Conservation (phyloP, 2,888 invertebrate genomes). For the Norana najaformis region DNA sequence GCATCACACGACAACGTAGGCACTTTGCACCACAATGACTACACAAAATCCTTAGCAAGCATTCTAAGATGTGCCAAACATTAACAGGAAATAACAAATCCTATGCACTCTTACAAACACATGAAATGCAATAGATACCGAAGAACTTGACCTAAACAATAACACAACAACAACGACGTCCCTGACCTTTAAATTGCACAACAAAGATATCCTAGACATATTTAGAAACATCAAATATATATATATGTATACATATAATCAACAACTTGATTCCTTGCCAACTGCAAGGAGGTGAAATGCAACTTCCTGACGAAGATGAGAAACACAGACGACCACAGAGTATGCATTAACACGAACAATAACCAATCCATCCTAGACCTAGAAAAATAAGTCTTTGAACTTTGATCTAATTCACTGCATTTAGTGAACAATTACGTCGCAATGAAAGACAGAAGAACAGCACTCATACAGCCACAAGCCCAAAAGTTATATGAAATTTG, state of each 20-base stretch:
- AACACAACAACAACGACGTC: neutral
- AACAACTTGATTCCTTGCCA: neutral
- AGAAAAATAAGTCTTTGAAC: neutral
- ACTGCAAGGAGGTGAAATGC: neutral
- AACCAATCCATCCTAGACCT: slow-evolving; percentile 13
- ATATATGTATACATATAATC: neutral
- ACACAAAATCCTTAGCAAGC: neutral
- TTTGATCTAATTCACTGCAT: neutral
- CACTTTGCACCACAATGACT: neutral
- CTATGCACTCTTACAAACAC: neutral
- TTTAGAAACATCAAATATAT: slow-evolving; percentile 13
- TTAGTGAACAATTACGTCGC: neutral
- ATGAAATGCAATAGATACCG: neutral
- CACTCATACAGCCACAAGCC: neutral
- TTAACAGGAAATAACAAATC: neutral
- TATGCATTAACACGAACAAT: neutral
- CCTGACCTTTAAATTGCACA: neutral
- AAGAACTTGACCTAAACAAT: neutral
- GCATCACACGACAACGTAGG: neutral
- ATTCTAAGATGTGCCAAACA: neutral
- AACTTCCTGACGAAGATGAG: neutral
- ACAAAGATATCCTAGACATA: neutral
- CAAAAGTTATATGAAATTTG: neutral
- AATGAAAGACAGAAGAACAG: neutral
- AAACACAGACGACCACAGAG: neutral